Evolutionary conservation across 2,888 invertebrate species (phyloP).

Genomic region (Achlya flavicornis): DNA sequence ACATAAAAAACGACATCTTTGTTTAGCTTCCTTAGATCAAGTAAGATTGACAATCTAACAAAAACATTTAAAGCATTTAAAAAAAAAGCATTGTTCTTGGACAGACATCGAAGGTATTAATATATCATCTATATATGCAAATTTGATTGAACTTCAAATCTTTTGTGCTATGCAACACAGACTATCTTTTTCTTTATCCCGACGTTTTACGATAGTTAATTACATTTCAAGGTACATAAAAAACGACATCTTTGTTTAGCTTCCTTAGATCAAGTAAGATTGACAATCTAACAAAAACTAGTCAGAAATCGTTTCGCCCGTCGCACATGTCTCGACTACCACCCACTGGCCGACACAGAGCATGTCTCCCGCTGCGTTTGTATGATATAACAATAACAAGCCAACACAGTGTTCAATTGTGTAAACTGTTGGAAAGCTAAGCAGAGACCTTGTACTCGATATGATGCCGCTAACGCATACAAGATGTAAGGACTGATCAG

Average conservation of each 20-base stretch:
- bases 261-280: neutral
- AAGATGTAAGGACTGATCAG: constrained; percentile 2
- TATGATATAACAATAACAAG: neutral
- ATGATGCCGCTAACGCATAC: constrained; percentile 6
- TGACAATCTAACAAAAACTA: constrained; percentile 3
- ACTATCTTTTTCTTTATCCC: neutral
- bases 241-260: neutral
- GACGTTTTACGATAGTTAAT: neutral
- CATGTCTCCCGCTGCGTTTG: constrained; percentile 13
- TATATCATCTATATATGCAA: neutral
- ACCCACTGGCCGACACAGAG: neutral
- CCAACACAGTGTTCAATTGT: constrained; percentile 5
- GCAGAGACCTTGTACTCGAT: constrained; percentile 1
- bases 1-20: neutral
- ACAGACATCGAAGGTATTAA: neutral
- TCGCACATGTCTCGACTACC: constrained; percentile 1
- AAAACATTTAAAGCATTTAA: too few species aligned
- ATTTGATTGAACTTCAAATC: neutral
- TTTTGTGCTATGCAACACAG: neutral
- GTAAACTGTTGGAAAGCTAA: neutral
- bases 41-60: neutral
- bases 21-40: neutral
- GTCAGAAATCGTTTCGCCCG: constrained; percentile 6
- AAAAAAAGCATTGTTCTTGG: neutral
- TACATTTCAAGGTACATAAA: neutral